Evolutionary conservation across 2,113 vertebrate genomes (phyloP), one percentile per base, ranked within the genome.

Genomic region (Tyto alba): DNA sequence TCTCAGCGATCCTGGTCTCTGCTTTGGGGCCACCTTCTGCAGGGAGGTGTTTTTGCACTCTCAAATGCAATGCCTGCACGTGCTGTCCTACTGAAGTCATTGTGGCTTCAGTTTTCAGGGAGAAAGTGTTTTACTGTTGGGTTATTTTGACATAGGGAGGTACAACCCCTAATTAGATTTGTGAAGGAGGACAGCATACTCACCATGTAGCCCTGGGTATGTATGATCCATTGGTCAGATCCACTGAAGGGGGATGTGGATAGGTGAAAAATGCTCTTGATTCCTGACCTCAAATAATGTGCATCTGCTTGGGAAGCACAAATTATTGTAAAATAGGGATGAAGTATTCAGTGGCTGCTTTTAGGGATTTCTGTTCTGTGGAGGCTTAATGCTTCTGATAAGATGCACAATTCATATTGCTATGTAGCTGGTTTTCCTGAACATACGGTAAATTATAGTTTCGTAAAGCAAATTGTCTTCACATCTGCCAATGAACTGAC

Each of bases 211-310:
- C 27, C 50, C 7, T 83, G 11, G 36, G 43, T 48, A 29, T 64
- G 27, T 68, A 22, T 18, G 1, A 5, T 40, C 36, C 16, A 3
- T 64, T 52, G 0, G 1, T 45, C 55, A 88, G 25, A 57, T 76
- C 36, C 8, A 4, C 27, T 1, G 0, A 57, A 77, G 19, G 6
- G 34, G n/a, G 14, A 40, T 1, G 0, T 22, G 12, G 20, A 40
- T 43, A 52, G 29, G 23, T 97, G 62, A 79, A 72, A 93, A 91
- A 32, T 21, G 57, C 15, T 53, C 5, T 69, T 72, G 16, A 36
- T 85, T 85, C 45, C 64, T 76, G 30, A 73, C 23, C 34, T 82
- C 48, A 48, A 53, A 59, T 60, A 72, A 10, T n/a, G 10, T 13
- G 32, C n/a, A 26, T 87, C 41, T 89, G 11, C 34, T 84, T 81